Evolutionary conservation across 2,888 invertebrate species (phyloP), one percentile per base, ranked within the genome.

Genomic region (Dioctria rufipes): DNA sequence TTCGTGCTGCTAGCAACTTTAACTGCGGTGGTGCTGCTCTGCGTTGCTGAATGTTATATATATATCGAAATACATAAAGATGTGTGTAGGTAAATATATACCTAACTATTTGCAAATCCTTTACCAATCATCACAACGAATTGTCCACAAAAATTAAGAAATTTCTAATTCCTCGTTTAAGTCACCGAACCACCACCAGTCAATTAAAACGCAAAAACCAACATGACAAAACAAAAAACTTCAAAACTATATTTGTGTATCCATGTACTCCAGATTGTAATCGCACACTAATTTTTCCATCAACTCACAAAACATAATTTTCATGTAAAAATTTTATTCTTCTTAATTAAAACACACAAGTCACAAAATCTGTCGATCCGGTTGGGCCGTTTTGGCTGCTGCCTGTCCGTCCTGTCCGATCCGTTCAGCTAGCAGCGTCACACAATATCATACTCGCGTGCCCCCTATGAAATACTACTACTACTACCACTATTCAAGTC

Each of bases 261-360:
- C 43, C 13, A 73, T 40, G 43, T 73, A 73, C 73, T 73, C 58
- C 73, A 73, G 58, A 73, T 73, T 73, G 42, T 40, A 73, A 73
- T 73, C 73, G 73, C 73, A 73, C 25, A 25, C 60, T 73, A 43
- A 73, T 73, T 69, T 73, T 73, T 42, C 58, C 5, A 58, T 73
- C 60, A 73, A 5, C 60, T 73, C 51, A 54, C 54, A 54, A 25
- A 25, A 25, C 25, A 25, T 25, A 25, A 25, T 25, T 25, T 25
- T 25, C 25, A 25, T 25, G 25, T 25, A 0, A 25, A 25, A 25
- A 25, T 25, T 25, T 25, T 25, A 25, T 25, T 25, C 25, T 25
- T 25, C 25, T 25, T 25, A 25, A 25, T 25, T 25, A 25, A 25
- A 25, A 25, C 25, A 25, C 25, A 25, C 25, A 25, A 25, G 25